Percentiles rank a stretch among this genome's conserved stretches.
These are phyloP conservation scores for Colistium nudipinnis DNA, from an alignment of 2,113 vertebrate genomes.

Conservation along the genomic window DNA sequence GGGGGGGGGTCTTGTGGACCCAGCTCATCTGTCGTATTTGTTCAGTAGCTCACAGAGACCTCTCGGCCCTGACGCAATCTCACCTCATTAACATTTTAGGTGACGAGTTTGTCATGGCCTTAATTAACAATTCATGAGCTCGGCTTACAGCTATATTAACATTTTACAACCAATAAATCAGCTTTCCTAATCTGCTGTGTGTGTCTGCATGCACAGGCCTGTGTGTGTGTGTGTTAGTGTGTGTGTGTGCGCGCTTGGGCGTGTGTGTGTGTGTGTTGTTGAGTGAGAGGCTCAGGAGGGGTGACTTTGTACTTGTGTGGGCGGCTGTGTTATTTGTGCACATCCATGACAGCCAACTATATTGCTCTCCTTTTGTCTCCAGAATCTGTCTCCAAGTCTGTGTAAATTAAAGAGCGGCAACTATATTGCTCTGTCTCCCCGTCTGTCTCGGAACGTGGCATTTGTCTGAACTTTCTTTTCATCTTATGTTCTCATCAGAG, in stretches of 20 bases:
- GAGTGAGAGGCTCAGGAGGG: conserved; percentile 11
- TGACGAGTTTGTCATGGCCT: conserved; percentile 73
- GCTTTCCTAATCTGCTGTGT: conserved; percentile 58
- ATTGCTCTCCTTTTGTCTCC: conserved; percentile 42
- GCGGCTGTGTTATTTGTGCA: conserved; percentile 41
- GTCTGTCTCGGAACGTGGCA: conserved; percentile 50
- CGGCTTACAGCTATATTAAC: conserved; percentile 82
- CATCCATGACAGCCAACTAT: conserved; percentile 28
- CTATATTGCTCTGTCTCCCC: conserved; percentile 5
- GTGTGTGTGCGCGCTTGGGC: conserved; percentile 29
- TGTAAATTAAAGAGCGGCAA: background rate
- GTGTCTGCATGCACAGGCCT: conserved; percentile 19
- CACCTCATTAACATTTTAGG: conserved; percentile 85
- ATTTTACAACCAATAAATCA: conserved; percentile 83
- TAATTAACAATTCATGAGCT: conserved; percentile 82
- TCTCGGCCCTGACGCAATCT: conserved; percentile 66
- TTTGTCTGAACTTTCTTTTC: conserved; percentile 67
- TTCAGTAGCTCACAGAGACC: conserved; percentile 67
- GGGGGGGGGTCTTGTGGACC: conserved; percentile 57
- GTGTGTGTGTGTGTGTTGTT: conserved; percentile 23
- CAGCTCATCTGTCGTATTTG: conserved; percentile 75
- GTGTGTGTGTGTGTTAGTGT: conserved; percentile 20
- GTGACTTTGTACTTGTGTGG: conserved; percentile 7
- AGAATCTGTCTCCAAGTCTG: conserved; percentile 7
- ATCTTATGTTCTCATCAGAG: conserved; percentile 49